Evolutionary conservation across 2,888 invertebrate species (phyloP).

Genomic region (Hetaerina titia): DNA sequence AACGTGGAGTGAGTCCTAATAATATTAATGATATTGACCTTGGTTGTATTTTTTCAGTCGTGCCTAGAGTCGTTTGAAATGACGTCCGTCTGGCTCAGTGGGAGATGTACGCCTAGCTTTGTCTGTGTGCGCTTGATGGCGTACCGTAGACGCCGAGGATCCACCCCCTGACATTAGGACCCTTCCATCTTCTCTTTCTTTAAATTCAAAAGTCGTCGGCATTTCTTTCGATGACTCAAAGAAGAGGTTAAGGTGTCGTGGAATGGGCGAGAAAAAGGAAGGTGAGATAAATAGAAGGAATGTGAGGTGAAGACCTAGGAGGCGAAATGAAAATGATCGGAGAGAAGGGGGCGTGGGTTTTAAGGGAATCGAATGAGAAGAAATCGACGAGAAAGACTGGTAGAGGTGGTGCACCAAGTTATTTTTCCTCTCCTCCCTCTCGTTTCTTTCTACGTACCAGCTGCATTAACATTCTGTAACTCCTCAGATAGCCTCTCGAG

Average conservation of each 20-base stretch:
- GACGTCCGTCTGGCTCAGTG: slow-evolving; percentile 35
- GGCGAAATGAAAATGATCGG: not conserved
- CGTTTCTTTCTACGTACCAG: not conserved
- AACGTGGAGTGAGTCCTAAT: not conserved
- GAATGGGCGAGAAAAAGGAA: too few relatives aligned
- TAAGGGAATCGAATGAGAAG: not conserved
- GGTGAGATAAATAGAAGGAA: not conserved
- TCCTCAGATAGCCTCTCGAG: not conserved
- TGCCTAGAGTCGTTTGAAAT: slow-evolving; percentile 36
- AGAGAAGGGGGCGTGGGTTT: not conserved
- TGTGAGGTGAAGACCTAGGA: not conserved
- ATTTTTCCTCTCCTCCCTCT: not conserved
- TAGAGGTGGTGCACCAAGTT: not conserved
- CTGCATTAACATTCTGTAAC: not conserved
- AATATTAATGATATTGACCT: slow-evolving; percentile 47
- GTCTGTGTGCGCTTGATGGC: not conserved
- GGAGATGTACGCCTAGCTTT: slow-evolving; percentile 14
- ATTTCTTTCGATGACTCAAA: not conserved
- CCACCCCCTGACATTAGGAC: not conserved
- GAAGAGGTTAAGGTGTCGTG: not conserved
- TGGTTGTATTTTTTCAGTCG: slow-evolving; percentile 33
- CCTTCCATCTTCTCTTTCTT: not conserved
- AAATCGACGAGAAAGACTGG: not conserved
- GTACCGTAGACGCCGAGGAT: not conserved
- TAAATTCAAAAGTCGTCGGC: not conserved